Base-by-base conservation (phyloP, 2,888 invertebrate genomes). In the Erpobdella octoculata region DNA sequence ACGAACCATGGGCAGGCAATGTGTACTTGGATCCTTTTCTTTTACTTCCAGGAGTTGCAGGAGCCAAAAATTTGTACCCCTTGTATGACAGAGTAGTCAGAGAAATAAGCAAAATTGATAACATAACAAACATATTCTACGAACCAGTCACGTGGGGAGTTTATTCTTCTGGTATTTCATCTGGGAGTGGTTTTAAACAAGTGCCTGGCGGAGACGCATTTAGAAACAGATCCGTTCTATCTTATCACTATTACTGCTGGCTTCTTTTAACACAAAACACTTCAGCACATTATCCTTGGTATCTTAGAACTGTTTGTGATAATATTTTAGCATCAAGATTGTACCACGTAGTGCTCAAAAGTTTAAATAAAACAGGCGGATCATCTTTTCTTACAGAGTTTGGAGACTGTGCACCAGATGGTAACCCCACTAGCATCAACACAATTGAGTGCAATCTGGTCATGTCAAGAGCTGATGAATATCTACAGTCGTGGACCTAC, bases 131-230 rank as follows among this genome's bases (percentile, higher is more conserved):
- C 1, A 69, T 79, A 6, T 80, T 79, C 64, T 79, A 78, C 70
- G 79, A 79, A 71, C 79, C 79, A n/a, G 78, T 79, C 37, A 79
- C 79, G 18, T 79, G 78, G 78, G 79, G 76, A 1, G 75, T 79
- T 31, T 70, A 76, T 31, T 65, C 73, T 33, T 72, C 75, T 36
- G 76, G 75, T n/a, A 64, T 64, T 9, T 38, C 65, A 0, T 62
- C 66, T 46, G 78, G 79, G 15, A 76, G 74, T 28, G 79, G 79
- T 4, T 79, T 79, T 72, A 41, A 61, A 9, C 64, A 65, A 35
- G 76, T 78, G 12, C 79, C 79, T 2, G 79, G 79, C 2, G 78
- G 78, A 2, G 37, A 69, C 41, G 70, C 41, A 18, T 76, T 74
- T 59, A 31, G 18, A 0, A 74, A 77, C 48, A 62, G 70, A 9